phyloP scores from a whole-genome alignment of 2,113 vertebrate species.

The Nesoenas mayeri region DNA sequence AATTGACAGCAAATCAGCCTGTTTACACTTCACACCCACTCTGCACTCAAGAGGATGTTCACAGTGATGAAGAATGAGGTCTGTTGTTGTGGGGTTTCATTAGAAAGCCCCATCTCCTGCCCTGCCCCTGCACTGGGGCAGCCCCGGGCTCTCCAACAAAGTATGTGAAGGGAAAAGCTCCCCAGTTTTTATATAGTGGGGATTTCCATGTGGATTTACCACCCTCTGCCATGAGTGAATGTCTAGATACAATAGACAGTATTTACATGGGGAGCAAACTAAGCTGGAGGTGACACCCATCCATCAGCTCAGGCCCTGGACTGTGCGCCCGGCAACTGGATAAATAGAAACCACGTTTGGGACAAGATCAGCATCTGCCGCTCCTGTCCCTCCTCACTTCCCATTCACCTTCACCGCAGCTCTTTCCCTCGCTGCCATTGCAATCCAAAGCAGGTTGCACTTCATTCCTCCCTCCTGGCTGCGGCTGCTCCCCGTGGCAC shows the following conservation, averaged over 20 bases:
- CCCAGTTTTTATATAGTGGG: rapidly evolving
- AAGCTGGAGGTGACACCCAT: not conserved
- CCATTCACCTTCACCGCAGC: not conserved
- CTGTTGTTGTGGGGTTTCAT: not conserved
- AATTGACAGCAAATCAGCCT: not conserved
- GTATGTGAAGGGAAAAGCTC: not conserved
- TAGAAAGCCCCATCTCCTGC: not conserved
- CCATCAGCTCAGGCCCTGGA: not conserved
- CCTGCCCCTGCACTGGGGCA: no score
- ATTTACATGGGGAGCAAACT: not conserved
- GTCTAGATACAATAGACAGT: no score
- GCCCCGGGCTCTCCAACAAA: not conserved
- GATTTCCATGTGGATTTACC: not conserved
- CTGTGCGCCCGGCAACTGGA: not conserved
- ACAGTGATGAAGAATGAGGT: not conserved
- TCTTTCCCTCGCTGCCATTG: not conserved
- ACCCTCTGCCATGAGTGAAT: rapidly evolving
- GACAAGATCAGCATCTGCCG: rapidly evolving
- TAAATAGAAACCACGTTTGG: not conserved
- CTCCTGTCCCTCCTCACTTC: not conserved
- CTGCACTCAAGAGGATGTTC: not conserved
- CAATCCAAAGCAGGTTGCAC: rapidly evolving
- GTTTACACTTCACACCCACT: not conserved
- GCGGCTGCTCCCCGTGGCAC: no score
- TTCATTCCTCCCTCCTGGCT: rapidly evolving